These are phyloP conservation scores for Acanthornis magna DNA, from an alignment of 2,797 vertebrate genomes.

Conservation along the genomic window DNA sequence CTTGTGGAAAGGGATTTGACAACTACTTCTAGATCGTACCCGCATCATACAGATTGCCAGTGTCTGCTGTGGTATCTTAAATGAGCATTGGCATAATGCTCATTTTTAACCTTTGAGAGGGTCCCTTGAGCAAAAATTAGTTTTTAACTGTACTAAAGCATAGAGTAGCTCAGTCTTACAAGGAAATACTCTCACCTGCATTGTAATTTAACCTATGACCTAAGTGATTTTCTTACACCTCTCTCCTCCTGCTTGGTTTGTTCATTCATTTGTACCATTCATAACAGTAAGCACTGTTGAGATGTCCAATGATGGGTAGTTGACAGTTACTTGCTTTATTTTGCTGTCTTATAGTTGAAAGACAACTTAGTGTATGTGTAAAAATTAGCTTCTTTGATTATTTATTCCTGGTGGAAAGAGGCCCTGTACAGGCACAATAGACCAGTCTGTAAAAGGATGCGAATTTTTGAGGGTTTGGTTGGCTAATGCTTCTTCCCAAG, in stretches of 20 bases:
- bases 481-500: background rate
- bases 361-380: background rate
- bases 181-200: background rate
- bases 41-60: background rate
- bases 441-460: background rate
- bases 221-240: background rate
- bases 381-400: background rate
- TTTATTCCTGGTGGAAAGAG: background rate
- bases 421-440: background rate
- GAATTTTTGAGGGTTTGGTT: background rate
- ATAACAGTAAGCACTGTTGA: background rate
- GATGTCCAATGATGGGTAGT: background rate
- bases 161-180: background rate
- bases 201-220: background rate
- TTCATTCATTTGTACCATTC: background rate
- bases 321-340: background rate
- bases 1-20: slow-evolving; percentile 44
- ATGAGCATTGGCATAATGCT: background rate
- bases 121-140: background rate
- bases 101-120: slow-evolving; percentile 33
- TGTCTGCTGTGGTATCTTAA: slow-evolving; percentile 5
- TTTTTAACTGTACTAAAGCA: background rate
- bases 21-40: background rate
- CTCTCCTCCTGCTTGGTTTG: background rate
- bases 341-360: background rate